Conservation (phyloP, 2,888 invertebrate genomes). For the Oeneis ivallda region DNA sequence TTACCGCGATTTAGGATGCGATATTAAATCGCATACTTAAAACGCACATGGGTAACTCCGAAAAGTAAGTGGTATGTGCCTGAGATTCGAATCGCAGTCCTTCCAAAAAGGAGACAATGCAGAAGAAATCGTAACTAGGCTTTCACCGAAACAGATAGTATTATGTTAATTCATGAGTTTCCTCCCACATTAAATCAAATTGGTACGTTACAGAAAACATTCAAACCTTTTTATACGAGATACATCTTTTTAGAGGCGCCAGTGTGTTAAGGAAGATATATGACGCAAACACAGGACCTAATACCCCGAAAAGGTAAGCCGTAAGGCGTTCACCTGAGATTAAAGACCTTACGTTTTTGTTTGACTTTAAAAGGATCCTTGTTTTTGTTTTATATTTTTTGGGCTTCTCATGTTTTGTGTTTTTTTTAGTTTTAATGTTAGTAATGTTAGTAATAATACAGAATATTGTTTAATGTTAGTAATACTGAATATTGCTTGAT, state of each 20-base stretch:
- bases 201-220: slow-evolving; percentile 15
- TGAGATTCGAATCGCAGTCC: too few species aligned
- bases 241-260: slow-evolving; percentile 22
- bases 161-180: not conserved
- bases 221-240: slow-evolving; percentile 21
- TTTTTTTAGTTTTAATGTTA: too few species aligned
- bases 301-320: slow-evolving; percentile 18
- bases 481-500: too few species aligned
- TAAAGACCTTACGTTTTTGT: slow-evolving; percentile 16
- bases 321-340: slow-evolving; percentile 18
- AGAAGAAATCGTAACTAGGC: too few species aligned
- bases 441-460: too few species aligned
- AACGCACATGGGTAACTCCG: too few species aligned
- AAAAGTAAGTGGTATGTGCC: too few species aligned
- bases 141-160: not conserved
- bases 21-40: too few species aligned
- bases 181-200: slow-evolving; percentile 7
- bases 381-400: slow-evolving; percentile 3
- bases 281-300: slow-evolving; percentile 21
- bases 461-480: too few species aligned
- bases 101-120: too few species aligned
- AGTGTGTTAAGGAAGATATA: slow-evolving; percentile 29
- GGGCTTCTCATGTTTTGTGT: not conserved
- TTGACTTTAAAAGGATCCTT: slow-evolving; percentile 11
- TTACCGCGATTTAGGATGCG: too few species aligned